These are phyloP conservation scores for Poecilia wingei DNA, from an alignment of 2,797 vertebrate species.

Conservation along the genomic window DNA sequence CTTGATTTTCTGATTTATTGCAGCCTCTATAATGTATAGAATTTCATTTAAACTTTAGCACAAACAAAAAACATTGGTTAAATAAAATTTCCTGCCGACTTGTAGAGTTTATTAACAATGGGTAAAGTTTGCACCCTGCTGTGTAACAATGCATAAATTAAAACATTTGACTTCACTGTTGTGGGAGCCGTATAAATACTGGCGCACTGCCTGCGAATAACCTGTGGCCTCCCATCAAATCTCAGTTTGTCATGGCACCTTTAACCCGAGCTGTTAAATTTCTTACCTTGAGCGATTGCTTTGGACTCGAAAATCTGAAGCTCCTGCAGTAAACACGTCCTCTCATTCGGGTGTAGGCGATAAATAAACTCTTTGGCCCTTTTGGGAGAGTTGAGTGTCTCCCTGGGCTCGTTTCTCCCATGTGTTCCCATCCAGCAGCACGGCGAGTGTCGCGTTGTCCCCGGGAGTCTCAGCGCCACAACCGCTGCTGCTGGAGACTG, in stretches of 20 bases:
- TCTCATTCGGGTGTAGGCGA: constrained; percentile 86
- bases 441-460: constrained; percentile 19
- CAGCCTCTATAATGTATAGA: not conserved
- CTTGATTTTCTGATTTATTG: not conserved
- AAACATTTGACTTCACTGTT: not conserved
- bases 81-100: not conserved
- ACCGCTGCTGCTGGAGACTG: not conserved
- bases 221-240: not conserved
- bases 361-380: constrained; percentile 92
- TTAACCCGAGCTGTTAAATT: not conserved
- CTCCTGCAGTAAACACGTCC: constrained; percentile 88
- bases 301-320: constrained; percentile 92
- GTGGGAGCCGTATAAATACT: not conserved
- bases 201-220: not conserved
- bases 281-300: constrained; percentile 90
- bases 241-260: constrained; percentile 1
- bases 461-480: constrained; percentile 9
- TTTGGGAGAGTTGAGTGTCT: constrained; percentile 86
- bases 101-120: not conserved
- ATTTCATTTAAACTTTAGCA: not conserved
- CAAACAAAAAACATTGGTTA: not conserved
- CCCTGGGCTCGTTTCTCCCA: constrained; percentile 85
- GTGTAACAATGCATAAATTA: not conserved
- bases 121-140: not conserved
- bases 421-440: constrained; percentile 85